A percentile compares a stretch with the other conserved stretches of the same genome.
Evolutionary conservation across 2,888 invertebrate species (phyloP).

Genomic region (Frankliniella fusca): DNA sequence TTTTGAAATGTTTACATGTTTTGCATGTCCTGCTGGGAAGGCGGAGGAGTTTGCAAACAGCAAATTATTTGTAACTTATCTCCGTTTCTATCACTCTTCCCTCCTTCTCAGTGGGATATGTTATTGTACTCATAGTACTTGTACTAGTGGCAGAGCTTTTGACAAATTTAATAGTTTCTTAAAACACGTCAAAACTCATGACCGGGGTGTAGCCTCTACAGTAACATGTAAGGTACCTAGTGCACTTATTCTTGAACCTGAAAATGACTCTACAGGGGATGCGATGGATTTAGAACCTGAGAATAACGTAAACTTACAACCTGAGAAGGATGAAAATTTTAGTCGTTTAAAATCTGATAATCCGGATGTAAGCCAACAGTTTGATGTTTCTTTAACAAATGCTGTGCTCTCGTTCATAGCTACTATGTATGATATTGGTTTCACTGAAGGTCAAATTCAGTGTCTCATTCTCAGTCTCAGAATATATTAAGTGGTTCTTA

Average conservation of each 20-base stretch:
- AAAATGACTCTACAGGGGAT: background rate
- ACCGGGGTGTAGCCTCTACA: too few relatives aligned
- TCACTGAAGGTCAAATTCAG: background rate
- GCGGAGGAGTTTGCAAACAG: background rate
- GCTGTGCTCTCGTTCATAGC: background rate
- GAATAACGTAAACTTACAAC: background rate
- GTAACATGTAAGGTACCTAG: background rate
- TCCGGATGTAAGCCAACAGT: background rate
- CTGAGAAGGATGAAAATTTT: background rate
- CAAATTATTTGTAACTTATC: background rate
- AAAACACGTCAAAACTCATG: background rate
- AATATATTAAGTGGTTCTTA: background rate
- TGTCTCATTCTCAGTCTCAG: background rate
- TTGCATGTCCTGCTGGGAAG: background rate
- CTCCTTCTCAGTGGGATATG: background rate
- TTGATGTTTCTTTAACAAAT: background rate
- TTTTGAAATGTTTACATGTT: background rate
- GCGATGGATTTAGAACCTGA: background rate
- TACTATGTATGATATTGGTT: background rate
- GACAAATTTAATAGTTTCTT: background rate
- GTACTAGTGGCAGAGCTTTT: background rate
- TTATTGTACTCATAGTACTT: background rate
- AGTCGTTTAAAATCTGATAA: background rate
- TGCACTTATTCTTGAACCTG: background rate
- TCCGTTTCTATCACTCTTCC: background rate